phyloP scores from a whole-genome alignment of 2,888 invertebrate species.

The Petrolisthes manimaculis region DNA sequence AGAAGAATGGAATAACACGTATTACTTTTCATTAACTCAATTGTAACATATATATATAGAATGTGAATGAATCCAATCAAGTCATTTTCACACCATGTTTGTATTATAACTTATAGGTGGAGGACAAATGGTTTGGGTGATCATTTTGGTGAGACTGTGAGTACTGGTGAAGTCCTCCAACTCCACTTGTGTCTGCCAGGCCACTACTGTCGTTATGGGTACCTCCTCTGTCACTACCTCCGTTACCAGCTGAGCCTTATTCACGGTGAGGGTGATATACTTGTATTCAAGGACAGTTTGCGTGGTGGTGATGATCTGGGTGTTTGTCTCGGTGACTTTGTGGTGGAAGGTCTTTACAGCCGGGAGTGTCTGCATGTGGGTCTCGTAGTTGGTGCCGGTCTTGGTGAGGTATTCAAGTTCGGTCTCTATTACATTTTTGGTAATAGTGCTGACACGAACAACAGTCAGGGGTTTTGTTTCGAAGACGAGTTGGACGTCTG shows the following conservation, averaged over 20 bases:
- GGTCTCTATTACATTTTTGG: constrained; percentile 19
- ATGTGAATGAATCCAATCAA: background rate
- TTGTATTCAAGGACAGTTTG: background rate
- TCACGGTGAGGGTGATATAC: constrained; percentile 11
- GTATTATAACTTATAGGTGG: background rate
- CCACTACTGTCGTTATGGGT: background rate
- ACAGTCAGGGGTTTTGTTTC: background rate
- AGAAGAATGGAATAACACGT: background rate
- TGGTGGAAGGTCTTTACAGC: constrained; percentile 1
- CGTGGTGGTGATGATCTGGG: constrained; percentile 9
- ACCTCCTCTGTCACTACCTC: constrained; percentile 4
- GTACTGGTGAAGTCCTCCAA: constrained; percentile 10
- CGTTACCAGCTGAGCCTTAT: constrained; percentile 21
- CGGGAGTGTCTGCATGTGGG: constrained; percentile 17
- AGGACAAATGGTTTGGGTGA: constrained; percentile 43
- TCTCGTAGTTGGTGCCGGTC: constrained; percentile 42
- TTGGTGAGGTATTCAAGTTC: constrained; percentile 23
- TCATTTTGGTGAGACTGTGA: constrained; percentile 44
- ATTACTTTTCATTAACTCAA: background rate
- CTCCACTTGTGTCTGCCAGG: constrained; percentile 18
- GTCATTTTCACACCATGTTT: background rate
- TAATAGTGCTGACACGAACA: constrained; percentile 29
- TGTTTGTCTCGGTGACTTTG: constrained; percentile 6
- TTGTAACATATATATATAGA: background rate
- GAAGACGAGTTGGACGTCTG: constrained; percentile 29